phyloP scores from a whole-genome alignment of 2,888 invertebrate species.

The Hybos culiciformis region DNA sequence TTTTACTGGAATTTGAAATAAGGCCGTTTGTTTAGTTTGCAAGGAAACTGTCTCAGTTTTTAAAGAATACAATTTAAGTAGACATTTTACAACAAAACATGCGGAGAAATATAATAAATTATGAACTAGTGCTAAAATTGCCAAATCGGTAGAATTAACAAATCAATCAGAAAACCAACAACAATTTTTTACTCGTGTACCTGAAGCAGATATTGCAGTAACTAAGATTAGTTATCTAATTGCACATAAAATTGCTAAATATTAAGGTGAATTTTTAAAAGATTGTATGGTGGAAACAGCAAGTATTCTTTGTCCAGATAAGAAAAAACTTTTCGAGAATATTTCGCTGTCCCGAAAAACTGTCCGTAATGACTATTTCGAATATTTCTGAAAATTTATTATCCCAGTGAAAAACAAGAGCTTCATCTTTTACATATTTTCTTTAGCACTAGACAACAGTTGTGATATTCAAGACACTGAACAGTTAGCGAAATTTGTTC shows the following conservation, averaged over 20 bases:
- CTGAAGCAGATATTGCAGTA: neutral
- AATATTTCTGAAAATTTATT: neutral
- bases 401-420: neutral
- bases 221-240: neutral
- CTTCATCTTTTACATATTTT: neutral
- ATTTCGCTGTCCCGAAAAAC: neutral
- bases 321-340: neutral
- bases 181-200: neutral
- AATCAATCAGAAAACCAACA: neutral
- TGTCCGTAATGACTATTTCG: neutral
- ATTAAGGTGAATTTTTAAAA: neutral
- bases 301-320: neutral
- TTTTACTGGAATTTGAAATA: neutral
- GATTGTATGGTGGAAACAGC: neutral
- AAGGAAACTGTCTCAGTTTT: neutral
- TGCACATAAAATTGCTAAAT: neutral
- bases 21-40: neutral
- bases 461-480: neutral
- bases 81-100: conserved; percentile 1
- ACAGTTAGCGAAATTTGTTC: neutral
- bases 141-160: neutral
- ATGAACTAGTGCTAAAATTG: neutral
- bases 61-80: conserved; percentile 1
- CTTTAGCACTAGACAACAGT: neutral
- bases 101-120: conserved; percentile 1